phyloP scores from a whole-genome alignment of 2,113 vertebrate species.

The Hippolais icterina region DNA sequence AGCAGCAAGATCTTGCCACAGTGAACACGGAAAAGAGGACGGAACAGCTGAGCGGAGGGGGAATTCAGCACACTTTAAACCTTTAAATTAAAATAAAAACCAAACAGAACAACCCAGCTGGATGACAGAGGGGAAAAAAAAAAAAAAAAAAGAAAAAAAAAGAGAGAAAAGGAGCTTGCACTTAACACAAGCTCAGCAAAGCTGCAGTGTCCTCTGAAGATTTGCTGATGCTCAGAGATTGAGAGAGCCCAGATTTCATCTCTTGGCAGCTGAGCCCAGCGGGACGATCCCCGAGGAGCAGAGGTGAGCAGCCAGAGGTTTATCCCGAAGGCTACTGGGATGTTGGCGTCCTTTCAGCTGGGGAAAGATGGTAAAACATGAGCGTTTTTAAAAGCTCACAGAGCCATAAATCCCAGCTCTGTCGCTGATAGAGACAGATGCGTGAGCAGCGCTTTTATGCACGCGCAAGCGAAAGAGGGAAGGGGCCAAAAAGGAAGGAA shows the following conservation, averaged over 20 bases:
- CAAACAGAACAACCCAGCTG: background rate
- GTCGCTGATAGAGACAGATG: conserved; percentile 34
- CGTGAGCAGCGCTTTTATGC: background rate
- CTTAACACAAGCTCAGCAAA: conserved; percentile 12
- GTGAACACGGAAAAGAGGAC: background rate
- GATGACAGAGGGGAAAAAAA: background rate
- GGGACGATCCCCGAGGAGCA: conserved; percentile 18
- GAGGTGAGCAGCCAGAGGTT: conserved; percentile 50
- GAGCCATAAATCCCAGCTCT: background rate
- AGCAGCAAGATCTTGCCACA: background rate
- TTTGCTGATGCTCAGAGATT: conserved; percentile 50
- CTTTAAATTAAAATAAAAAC: background rate
- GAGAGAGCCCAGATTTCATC: conserved; percentile 52
- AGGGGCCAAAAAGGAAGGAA: conserved; percentile 16
- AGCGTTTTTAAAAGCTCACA: background rate
- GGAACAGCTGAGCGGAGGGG: background rate
- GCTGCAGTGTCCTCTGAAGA: background rate
- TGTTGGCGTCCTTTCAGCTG: conserved; percentile 1
- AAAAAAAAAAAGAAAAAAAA: background rate
- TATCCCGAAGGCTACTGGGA: conserved; percentile 21
- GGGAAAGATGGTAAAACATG: conserved; percentile 5
- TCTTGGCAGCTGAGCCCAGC: conserved; percentile 28
- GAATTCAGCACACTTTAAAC: background rate
- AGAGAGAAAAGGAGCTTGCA: rapidly evolving
- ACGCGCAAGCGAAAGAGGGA: background rate